phyloP scores from a whole-genome alignment of 2,797 vertebrate genomes.

The Liasis olivaceus region DNA sequence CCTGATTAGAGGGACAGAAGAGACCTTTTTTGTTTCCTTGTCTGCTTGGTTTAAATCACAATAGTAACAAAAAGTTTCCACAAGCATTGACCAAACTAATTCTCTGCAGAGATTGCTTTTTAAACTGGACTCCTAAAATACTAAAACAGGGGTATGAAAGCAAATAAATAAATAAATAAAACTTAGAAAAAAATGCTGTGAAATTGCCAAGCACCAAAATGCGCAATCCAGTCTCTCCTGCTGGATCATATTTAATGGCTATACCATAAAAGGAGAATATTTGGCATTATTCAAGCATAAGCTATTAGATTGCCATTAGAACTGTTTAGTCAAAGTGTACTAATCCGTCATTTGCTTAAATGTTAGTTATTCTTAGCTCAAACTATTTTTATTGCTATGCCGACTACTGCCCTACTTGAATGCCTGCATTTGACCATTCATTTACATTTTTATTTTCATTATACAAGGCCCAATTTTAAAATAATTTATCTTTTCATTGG shows the following conservation, averaged over 20 bases:
- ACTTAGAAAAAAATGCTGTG: background rate
- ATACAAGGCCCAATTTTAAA: background rate
- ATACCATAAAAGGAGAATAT: background rate
- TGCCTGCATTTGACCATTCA: background rate
- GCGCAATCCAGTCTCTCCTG: background rate
- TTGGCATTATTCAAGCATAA: background rate
- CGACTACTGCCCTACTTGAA: background rate
- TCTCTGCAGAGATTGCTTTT: background rate
- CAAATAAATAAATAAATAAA: background rate
- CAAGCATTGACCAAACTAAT: background rate
- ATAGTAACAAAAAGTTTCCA: background rate
- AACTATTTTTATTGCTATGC: conserved; percentile 1
- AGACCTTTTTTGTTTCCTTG: no score
- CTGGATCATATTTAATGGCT: background rate
- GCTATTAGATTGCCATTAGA: background rate
- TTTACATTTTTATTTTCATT: background rate
- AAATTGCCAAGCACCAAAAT: background rate
- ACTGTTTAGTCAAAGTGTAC: background rate
- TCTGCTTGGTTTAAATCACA: background rate
- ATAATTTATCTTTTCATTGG: background rate
- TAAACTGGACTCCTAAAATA: background rate
- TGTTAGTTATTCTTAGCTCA: background rate
- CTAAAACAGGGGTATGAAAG: background rate
- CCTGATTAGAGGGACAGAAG: background rate
- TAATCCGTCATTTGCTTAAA: background rate